Percentiles rank a stretch among this genome's conserved stretches.
Conservation (phyloP, 2,888 invertebrate species). For the Atethmia centrago region DNA sequence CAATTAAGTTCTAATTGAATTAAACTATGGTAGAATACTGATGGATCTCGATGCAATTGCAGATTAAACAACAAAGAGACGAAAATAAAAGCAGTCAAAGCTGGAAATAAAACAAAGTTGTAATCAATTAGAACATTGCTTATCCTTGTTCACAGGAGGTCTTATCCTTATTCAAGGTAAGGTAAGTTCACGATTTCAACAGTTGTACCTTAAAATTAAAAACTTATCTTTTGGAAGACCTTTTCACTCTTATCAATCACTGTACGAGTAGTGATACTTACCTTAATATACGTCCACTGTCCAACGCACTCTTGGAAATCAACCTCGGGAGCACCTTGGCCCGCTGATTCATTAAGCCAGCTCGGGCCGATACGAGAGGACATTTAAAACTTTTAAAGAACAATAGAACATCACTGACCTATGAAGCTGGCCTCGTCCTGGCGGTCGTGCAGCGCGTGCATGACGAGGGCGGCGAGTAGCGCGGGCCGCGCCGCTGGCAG, state of each 20-base stretch:
- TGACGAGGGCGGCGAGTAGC: constrained; percentile 88
- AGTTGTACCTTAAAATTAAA: too few relatives aligned
- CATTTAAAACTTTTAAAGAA: background rate
- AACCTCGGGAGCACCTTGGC: background rate
- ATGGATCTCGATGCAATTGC: background rate
- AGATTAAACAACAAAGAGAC: background rate
- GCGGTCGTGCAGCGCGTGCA: constrained; percentile 87
- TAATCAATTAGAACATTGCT: background rate
- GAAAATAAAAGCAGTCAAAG: background rate
- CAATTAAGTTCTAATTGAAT: constrained; percentile 11
- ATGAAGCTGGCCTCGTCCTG: constrained; percentile 92
- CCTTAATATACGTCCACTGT: background rate
- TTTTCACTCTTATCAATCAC: background rate
- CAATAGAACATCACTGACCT: constrained; percentile 81
- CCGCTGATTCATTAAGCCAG: background rate
- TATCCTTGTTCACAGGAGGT: background rate
- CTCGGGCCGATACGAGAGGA: background rate
- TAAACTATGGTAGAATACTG: background rate
- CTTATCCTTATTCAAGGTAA: too few relatives aligned
- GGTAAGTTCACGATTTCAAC: too few relatives aligned
- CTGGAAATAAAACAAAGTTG: too few relatives aligned
- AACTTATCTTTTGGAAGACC: too few relatives aligned
- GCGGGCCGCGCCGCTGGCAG: constrained; percentile 91
- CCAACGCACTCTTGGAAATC: too few relatives aligned
- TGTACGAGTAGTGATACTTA: background rate